Evolutionary conservation across 2,797 vertebrate genomes (phyloP), one percentile per base, ranked within the genome.

Genomic region (Parauchenoglanis punctatus): DNA sequence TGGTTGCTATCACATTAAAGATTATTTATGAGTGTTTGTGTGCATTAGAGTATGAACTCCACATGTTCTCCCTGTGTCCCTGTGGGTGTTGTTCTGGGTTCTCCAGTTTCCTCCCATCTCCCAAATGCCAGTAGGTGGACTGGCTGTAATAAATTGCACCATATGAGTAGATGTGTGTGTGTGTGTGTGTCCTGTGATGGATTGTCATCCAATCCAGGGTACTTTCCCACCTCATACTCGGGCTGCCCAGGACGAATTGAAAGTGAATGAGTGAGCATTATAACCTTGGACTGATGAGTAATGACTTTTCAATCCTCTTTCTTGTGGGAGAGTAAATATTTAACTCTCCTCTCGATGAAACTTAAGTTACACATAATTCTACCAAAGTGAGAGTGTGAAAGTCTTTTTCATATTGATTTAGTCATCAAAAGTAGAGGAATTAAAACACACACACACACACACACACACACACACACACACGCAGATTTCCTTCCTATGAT

Each of bases 301-400:
- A 40, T 63, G 13, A 56, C 12, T 40, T 44, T 54, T 72, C 40
- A 81, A 4, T n/a, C n/a, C 25, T 18, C 35, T 13, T 86, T 68
- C 52, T 52, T 68, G 13, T 59, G 76, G 61, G 65, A 46, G 31
- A 46, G 67, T 46, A 63, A 44, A 56, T 44, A 28, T 40, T 70
- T 86, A 58, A 81, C 68, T 61, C 61, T 35, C 17, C 59, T 68
- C 20, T 56, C 8, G 13, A 68, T 35, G 28, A 35, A 58, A 78
- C 28, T 23, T 49, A 85, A 85, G 58, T 46, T 35, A 25, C n/a
- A 85, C 72, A 52, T 28, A 76, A 1, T 85, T 54, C 10, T 78
- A 23, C 75, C 11, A 2, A 67, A 40, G 31, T 18, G 1, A n/a
- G 35, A 85, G 4, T 12, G 70, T 28, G 40, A 61, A 76, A 61